Percentiles rank a stretch among this genome's conserved stretches.
phyloP scores from a whole-genome alignment of 2,797 vertebrate genomes.

The Tapera naevia region DNA sequence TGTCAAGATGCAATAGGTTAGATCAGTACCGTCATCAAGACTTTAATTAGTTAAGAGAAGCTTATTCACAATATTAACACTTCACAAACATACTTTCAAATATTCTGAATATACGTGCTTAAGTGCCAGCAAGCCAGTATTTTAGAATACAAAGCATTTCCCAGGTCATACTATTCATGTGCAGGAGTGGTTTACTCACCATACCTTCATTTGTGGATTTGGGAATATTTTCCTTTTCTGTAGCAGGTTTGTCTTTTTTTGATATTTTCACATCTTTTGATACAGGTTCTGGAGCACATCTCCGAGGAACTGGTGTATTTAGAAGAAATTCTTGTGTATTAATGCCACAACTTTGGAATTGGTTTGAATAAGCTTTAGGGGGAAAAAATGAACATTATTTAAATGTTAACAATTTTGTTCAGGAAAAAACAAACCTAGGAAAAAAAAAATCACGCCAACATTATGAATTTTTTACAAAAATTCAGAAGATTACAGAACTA shows the following conservation, averaged over 20 bases:
- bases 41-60: not conserved
- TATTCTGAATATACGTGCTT: not conserved
- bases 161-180: not conserved
- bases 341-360: not conserved
- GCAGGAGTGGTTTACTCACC: not conserved
- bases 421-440: not conserved
- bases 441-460: not conserved
- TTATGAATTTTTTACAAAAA: not conserved
- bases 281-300: slow-evolving; percentile 79
- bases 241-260: slow-evolving; percentile 35
- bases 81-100: not conserved
- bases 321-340: slow-evolving; percentile 65
- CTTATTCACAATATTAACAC: not conserved
- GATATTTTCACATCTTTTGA: slow-evolving; percentile 70
- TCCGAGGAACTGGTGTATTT: slow-evolving; percentile 82
- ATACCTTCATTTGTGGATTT: slow-evolving; percentile 47
- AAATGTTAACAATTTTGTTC: not conserved
- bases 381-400: not conserved
- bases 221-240: slow-evolving; percentile 70
- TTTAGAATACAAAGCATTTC: not conserved
- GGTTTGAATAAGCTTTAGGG: slow-evolving; percentile 48
- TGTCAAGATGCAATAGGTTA: not conserved
- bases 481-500: not conserved
- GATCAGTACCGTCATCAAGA: not conserved
- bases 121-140: not conserved